Conservation (phyloP, 2,888 invertebrate genomes). For the Cybosia mesomella region DNA sequence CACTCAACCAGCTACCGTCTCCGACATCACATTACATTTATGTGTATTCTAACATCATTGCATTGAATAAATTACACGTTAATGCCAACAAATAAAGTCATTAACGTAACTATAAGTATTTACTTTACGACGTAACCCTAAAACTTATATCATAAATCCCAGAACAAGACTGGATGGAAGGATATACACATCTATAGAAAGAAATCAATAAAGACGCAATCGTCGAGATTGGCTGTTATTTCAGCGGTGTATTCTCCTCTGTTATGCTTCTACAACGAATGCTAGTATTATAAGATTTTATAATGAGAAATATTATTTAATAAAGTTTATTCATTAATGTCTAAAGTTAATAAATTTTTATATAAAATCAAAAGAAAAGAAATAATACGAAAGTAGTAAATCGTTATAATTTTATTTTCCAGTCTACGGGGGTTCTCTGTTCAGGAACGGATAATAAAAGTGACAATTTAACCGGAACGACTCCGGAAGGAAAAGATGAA, state of each 20-base stretch:
- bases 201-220: conserved; percentile 12
- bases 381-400: conserved; percentile 31
- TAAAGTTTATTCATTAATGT: background rate
- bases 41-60: conserved; percentile 29
- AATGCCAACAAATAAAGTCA: conserved; percentile 7
- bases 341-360: background rate
- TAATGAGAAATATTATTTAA: background rate
- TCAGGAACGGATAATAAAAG: conserved; percentile 72
- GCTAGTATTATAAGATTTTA: background rate
- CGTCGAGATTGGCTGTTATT: conserved; percentile 8
- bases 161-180: background rate
- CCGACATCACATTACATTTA: conserved; percentile 63
- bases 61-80: conserved; percentile 24
- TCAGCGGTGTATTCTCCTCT: conserved; percentile 9
- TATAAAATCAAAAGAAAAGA: conserved; percentile 10
- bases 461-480: conserved; percentile 78
- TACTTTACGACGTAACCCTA: background rate
- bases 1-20: conserved; percentile 76
- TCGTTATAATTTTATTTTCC: conserved; percentile 50
- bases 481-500: conserved; percentile 72
- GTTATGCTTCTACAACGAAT: background rate
- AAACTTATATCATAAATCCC: conserved; percentile 12
- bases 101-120: conserved; percentile 14
- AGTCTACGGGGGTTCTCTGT: conserved; percentile 50
- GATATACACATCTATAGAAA: background rate